Evolutionary conservation across 2,888 invertebrate genomes (phyloP).

Genomic region (Melanotus villosus): DNA sequence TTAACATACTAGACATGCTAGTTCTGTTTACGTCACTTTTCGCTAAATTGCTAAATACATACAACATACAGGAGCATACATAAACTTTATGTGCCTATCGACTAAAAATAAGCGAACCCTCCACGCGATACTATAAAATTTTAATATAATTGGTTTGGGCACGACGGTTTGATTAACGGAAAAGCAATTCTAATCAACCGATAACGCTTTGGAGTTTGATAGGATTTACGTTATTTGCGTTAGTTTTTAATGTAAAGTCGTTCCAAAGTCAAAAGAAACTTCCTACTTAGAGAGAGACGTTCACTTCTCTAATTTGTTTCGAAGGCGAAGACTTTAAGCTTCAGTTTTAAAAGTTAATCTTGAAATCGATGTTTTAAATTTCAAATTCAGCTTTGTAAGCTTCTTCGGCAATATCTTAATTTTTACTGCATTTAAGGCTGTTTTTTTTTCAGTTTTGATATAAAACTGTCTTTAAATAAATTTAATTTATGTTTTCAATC

Average conservation of each 20-base stretch:
- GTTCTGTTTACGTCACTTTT: constrained; percentile 25
- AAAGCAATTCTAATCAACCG: constrained; percentile 20
- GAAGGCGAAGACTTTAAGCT: constrained; percentile 14
- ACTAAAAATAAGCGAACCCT: constrained; percentile 16
- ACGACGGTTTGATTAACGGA: constrained; percentile 14
- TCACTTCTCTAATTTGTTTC: constrained; percentile 21
- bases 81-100: neutral
- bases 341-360: constrained; percentile 19
- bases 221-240: constrained; percentile 15
- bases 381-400: constrained; percentile 20
- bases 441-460: constrained; percentile 4
- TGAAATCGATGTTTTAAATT: constrained; percentile 16
- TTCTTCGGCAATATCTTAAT: constrained; percentile 7
- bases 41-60: neutral
- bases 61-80: no score
- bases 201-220: constrained; percentile 14
- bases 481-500: no score
- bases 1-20: constrained; percentile 46
- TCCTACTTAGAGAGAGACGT: constrained; percentile 4
- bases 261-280: constrained; percentile 11
- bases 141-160: constrained; percentile 21
- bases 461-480: no score
- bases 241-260: neutral
- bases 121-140: constrained; percentile 17
- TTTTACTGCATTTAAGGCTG: constrained; percentile 5